Conservation (phyloP, 2,888 invertebrate genomes). For the Dynastes tityus region DNA sequence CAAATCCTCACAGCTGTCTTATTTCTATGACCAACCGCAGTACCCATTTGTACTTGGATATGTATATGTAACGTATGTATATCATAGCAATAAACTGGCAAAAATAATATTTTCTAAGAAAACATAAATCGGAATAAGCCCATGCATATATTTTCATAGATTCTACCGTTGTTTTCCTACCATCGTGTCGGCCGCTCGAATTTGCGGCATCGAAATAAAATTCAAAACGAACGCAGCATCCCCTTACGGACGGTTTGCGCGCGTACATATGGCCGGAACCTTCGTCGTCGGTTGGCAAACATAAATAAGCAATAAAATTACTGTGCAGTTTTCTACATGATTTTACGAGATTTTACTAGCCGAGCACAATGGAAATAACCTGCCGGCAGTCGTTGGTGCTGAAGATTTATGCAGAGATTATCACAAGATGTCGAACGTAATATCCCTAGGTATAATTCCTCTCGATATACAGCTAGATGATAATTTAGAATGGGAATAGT, state of each 20-base stretch:
- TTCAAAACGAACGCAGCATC: slow-evolving; percentile 43
- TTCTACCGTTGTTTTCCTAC: slow-evolving; percentile 2
- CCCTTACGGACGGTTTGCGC: slow-evolving; percentile 17
- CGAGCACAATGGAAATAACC: neutral
- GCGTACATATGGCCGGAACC: slow-evolving; percentile 17
- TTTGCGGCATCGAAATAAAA: slow-evolving; percentile 45
- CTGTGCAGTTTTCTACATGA: slow-evolving; percentile 11
- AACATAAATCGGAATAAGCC: slow-evolving; percentile 56
- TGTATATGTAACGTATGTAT: neutral
- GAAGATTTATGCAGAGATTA: neutral
- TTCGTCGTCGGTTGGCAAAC: slow-evolving; percentile 19
- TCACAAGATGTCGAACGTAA: too few species aligned
- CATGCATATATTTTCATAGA: slow-evolving; percentile 49
- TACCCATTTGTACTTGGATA: neutral
- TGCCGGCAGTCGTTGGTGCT: neutral
- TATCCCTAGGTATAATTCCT: too few species aligned
- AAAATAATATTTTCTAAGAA: slow-evolving; percentile 51
- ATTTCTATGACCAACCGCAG: neutral
- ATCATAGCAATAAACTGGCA: slow-evolving; percentile 39
- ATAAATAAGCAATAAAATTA: slow-evolving; percentile 47
- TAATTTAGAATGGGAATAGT: too few species aligned
- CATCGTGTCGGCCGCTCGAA: slow-evolving; percentile 7
- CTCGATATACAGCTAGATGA: too few species aligned
- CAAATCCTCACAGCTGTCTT: too few species aligned
- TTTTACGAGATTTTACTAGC: neutral